Evolutionary conservation across 2,888 invertebrate genomes (phyloP).

Genomic region (Noctua fimbriata): DNA sequence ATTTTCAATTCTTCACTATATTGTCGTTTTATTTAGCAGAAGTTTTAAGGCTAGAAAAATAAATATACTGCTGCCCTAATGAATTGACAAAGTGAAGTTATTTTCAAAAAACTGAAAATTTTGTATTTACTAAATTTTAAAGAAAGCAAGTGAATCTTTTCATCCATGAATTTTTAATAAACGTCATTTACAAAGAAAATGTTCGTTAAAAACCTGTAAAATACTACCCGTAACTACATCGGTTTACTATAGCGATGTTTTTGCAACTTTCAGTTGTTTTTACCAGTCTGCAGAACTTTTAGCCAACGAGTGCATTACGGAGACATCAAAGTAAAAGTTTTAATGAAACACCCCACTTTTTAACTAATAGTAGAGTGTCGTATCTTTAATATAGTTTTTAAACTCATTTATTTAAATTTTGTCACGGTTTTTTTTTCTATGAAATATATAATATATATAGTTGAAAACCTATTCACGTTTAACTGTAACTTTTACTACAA

Average conservation of each 20-base stretch:
- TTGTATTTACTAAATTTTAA: background rate
- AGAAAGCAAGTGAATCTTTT: background rate
- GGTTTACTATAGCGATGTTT: constrained; percentile 15
- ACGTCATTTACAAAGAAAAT: constrained; percentile 1
- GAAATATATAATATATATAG: background rate
- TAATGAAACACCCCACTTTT: constrained; percentile 56
- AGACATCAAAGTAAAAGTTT: constrained; percentile 59
- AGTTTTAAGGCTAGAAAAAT: background rate
- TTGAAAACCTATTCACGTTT: too few relatives aligned
- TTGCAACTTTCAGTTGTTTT: constrained; percentile 54
- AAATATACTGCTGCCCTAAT: background rate
- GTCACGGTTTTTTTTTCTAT: background rate
- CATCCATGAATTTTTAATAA: constrained; percentile 31
- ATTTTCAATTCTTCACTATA: background rate
- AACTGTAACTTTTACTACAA: too few relatives aligned
- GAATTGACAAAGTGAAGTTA: background rate
- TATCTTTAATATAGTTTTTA: constrained; percentile 40
- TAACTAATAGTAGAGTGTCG: constrained; percentile 38
- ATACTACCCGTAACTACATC: background rate
- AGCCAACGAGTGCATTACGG: constrained; percentile 47
- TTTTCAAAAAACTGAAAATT: too few relatives aligned
- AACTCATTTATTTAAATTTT: constrained; percentile 21
- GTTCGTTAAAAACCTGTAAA: constrained; percentile 3
- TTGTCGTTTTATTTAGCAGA: background rate
- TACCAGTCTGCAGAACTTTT: constrained; percentile 33